These are phyloP conservation scores for Embiotoca jacksoni DNA, from an alignment of 2,113 vertebrate species.

Conservation along the genomic window DNA sequence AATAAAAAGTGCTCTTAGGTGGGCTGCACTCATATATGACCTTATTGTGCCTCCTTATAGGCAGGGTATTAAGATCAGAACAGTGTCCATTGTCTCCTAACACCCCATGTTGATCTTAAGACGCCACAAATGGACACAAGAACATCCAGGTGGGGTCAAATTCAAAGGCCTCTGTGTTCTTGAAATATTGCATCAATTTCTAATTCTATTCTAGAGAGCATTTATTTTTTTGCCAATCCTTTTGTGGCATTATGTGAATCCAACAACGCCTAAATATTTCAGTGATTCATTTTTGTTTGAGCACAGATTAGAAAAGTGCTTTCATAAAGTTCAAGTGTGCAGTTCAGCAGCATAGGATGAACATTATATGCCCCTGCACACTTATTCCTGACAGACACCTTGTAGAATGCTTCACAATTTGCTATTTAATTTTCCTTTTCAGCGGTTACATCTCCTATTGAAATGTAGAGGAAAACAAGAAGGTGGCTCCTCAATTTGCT, in stretches of 20 bases:
- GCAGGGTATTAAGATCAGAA: slow-evolving; percentile 34
- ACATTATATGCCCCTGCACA: slow-evolving; percentile 27
- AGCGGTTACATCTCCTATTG: slow-evolving; percentile 59
- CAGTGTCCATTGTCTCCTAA: slow-evolving; percentile 21
- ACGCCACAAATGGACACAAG: slow-evolving; percentile 46
- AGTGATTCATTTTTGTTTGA: slow-evolving; percentile 20
- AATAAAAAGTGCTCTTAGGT: slow-evolving; percentile 57
- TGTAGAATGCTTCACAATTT: slow-evolving; percentile 51
- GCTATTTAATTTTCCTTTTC: slow-evolving; percentile 76
- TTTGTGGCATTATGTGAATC: slow-evolving; percentile 20
- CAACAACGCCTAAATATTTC: slow-evolving; percentile 31
- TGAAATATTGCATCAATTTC: slow-evolving; percentile 2
- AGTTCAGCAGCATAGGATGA: slow-evolving; percentile 51
- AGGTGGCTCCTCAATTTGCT: slow-evolving; percentile 53
- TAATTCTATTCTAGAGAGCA: background rate
- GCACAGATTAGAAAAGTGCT: slow-evolving; percentile 8
- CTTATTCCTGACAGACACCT: slow-evolving; percentile 43
- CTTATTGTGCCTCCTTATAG: slow-evolving; percentile 31
- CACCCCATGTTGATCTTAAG: slow-evolving; percentile 33
- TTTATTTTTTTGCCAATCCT: background rate
- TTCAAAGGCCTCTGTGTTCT: slow-evolving; percentile 41
- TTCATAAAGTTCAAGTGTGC: slow-evolving; percentile 44
- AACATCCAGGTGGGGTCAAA: slow-evolving; percentile 43
- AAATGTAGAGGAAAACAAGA: slow-evolving; percentile 62
- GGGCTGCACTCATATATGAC: slow-evolving; percentile 40